Percentiles rank a stretch among this genome's conserved stretches.
phyloP scores from a whole-genome alignment of 1,140 invertebrate genomes.

The Cecropterus lyciades region DNA sequence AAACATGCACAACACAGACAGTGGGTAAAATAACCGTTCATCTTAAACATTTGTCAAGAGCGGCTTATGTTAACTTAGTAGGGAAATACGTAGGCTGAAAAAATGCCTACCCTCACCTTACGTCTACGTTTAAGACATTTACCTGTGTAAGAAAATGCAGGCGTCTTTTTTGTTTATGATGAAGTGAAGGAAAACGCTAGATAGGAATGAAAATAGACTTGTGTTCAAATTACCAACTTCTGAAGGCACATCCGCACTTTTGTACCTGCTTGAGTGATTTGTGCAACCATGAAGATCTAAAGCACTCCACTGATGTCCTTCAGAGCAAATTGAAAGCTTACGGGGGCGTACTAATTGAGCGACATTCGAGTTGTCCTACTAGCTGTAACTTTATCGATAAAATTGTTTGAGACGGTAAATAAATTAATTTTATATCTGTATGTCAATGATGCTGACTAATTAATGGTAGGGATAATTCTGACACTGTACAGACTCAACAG shows the following conservation, averaged over 20 bases:
- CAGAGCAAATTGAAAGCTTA: neutral
- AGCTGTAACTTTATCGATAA: no score
- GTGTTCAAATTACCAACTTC: neutral
- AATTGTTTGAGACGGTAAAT: no score
- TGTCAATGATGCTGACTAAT: no score
- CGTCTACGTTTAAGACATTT: slow-evolving; percentile 55
- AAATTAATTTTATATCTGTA: no score
- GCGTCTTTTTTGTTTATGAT: slow-evolving; percentile 26
- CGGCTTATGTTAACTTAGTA: slow-evolving; percentile 77
- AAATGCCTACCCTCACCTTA: slow-evolving; percentile 56
- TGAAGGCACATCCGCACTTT: neutral
- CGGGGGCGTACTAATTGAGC: no score
- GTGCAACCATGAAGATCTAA: neutral
- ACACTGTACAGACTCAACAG: neutral
- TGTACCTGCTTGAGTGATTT: neutral
- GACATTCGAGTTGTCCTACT: no score
- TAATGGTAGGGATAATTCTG: no score
- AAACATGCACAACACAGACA: slow-evolving; percentile 64
- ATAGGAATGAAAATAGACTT: neutral
- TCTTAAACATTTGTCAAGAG: slow-evolving; percentile 80
- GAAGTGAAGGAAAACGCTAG: no score
- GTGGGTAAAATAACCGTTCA: slow-evolving; percentile 76
- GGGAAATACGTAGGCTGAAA: slow-evolving; percentile 59
- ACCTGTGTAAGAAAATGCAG: slow-evolving; percentile 51
- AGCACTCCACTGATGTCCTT: neutral